phyloP scores from a whole-genome alignment of 2,888 invertebrate species.

The Caenorhabditis auriculariae region DNA sequence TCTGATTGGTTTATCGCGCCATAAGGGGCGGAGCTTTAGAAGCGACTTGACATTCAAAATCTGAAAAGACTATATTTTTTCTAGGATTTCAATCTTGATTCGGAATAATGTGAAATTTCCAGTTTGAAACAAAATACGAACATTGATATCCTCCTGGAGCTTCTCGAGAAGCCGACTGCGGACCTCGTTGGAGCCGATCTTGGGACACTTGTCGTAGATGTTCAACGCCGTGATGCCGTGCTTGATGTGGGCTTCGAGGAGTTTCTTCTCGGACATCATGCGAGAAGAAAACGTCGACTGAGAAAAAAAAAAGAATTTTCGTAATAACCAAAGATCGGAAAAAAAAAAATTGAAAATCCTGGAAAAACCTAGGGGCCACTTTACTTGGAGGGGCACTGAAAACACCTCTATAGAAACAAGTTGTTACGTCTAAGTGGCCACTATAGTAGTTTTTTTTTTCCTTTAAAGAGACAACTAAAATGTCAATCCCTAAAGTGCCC shows the following conservation, averaged over 20 bases:
- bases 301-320: conserved; percentile 2
- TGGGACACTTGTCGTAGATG: conserved; percentile 58
- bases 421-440: too few relatives aligned
- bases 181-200: conserved; percentile 55
- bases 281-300: conserved; percentile 48
- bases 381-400: background rate
- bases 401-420: too few relatives aligned
- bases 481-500: too few relatives aligned
- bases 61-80: too few relatives aligned
- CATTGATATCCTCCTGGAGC: conserved; percentile 61
- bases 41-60: too few relatives aligned
- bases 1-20: too few relatives aligned
- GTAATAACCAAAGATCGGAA: background rate
- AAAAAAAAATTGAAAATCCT: background rate
- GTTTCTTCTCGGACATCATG: conserved; percentile 60
- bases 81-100: too few relatives aligned
- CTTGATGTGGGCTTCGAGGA: conserved; percentile 50
- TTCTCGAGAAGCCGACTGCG: conserved; percentile 47
- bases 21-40: too few relatives aligned
- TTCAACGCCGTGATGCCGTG: conserved; percentile 56
- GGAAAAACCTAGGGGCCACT: background rate
- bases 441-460: too few relatives aligned
- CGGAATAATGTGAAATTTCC: background rate
- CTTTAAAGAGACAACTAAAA: too few relatives aligned
- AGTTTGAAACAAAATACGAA: conserved; percentile 12